Percentiles rank a stretch among this genome's conserved stretches.
These are phyloP conservation scores for Cephalopterus ornatus DNA, from an alignment of 2,113 vertebrate genomes.

Conservation along the genomic window DNA sequence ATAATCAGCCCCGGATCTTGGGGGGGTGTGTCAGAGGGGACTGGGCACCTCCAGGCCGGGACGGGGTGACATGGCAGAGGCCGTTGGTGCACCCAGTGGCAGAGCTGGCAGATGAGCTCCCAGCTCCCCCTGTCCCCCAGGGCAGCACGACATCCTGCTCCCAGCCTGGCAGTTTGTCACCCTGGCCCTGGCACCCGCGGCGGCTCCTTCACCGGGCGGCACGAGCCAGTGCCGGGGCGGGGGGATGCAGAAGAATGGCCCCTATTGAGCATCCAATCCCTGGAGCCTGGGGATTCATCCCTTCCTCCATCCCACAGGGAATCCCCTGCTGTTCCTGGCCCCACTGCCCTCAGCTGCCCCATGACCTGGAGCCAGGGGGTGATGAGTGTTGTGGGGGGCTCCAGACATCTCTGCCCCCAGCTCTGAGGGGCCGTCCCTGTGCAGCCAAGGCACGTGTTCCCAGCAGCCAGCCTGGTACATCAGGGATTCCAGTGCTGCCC, in stretches of 20 bases:
- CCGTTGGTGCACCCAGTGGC: fast-evolving
- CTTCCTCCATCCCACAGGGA: not conserved
- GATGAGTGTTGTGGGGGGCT: not conserved
- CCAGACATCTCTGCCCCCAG: not conserved
- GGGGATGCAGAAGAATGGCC: not conserved
- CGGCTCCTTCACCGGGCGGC: not conserved
- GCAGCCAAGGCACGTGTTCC: fast-evolving
- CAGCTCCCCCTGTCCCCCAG: not conserved
- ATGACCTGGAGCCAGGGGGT: fast-evolving
- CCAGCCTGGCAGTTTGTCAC: not conserved
- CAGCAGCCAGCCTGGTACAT: fast-evolving
- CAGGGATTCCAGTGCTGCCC: fast-evolving
- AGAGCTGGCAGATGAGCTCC: not conserved
- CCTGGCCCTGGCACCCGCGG: not conserved
- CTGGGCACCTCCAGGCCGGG: not conserved
- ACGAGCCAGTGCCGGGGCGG: fast-evolving
- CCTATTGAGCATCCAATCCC: not conserved
- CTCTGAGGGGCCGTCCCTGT: not conserved
- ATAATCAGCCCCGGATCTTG: fast-evolving
- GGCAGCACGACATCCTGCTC: not conserved
- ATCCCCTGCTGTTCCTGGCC: not conserved
- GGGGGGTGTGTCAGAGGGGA: not conserved
- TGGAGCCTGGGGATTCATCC: not conserved
- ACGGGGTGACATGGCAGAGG: not conserved
- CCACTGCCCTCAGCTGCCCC: not conserved